These are phyloP conservation scores for Acrocephalus kingi DNA, from an alignment of 2,113 vertebrate genomes.

Conservation along the genomic window DNA sequence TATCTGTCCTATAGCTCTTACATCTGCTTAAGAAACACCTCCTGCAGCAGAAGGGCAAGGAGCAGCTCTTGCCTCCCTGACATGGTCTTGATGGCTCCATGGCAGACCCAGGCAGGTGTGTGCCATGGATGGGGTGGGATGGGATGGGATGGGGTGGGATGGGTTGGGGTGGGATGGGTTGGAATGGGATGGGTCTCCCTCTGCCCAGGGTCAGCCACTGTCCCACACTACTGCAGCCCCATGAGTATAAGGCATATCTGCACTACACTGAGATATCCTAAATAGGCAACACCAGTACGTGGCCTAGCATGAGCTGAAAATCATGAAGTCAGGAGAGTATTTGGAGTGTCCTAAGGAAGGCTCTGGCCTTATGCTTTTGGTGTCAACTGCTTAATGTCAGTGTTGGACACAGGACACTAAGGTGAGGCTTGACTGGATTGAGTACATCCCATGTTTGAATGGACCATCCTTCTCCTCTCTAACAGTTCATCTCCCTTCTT, in stretches of 20 bases:
- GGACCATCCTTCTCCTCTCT: background rate
- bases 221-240: rapidly evolving
- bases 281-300: rapidly evolving
- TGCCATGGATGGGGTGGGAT: background rate
- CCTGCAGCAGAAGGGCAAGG: background rate
- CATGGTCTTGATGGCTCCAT: background rate
- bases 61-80: background rate
- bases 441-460: rapidly evolving
- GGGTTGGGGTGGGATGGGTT: background rate
- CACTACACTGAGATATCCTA: background rate
- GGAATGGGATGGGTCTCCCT: background rate
- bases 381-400: background rate
- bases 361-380: background rate
- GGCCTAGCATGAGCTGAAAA: background rate
- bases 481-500: background rate
- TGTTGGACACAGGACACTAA: background rate
- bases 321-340: background rate
- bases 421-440: rapidly evolving
- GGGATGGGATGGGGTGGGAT: background rate
- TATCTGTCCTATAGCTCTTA: background rate
- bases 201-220: background rate
- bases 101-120: background rate
- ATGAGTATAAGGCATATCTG: background rate
- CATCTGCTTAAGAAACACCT: background rate
- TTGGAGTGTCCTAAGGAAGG: background rate